Percentiles rank a stretch among this genome's conserved stretches.
phyloP scores from a whole-genome alignment of 2,888 invertebrate species.

The Epinotia bilunana region DNA sequence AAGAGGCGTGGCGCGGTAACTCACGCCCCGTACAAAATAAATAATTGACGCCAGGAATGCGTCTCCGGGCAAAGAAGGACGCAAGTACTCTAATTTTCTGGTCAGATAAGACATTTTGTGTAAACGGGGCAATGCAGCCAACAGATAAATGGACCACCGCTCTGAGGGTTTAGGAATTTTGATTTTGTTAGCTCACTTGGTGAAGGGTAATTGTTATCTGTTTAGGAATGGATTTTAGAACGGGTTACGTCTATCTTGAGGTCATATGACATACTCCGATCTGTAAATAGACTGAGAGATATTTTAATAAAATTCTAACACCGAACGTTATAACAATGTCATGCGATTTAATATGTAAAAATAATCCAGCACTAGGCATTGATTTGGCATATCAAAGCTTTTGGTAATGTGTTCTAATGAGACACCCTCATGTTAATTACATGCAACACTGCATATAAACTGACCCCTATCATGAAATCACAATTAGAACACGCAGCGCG shows the following conservation, averaged over 20 bases:
- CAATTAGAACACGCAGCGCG: too few relatives aligned
- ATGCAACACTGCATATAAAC: too few relatives aligned
- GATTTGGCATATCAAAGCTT: too few relatives aligned
- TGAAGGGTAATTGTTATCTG: conserved; percentile 40
- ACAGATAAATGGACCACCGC: conserved; percentile 46
- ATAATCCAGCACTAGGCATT: too few relatives aligned
- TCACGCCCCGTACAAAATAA: conserved; percentile 82
- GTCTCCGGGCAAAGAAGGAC: conserved; percentile 39
- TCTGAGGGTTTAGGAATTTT: conserved; percentile 39
- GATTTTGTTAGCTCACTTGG: conserved; percentile 41
- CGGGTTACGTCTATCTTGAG: conserved; percentile 16
- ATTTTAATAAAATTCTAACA: neutral
- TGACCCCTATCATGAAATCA: too few relatives aligned
- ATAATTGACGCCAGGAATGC: conserved; percentile 76
- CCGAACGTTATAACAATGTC: too few relatives aligned
- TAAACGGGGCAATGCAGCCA: conserved; percentile 14
- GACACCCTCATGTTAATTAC: too few relatives aligned
- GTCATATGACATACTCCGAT: neutral
- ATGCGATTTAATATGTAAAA: too few relatives aligned
- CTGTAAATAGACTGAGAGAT: neutral
- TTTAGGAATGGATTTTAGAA: conserved; percentile 12
- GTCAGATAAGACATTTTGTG: conserved; percentile 13
- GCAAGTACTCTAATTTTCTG: neutral
- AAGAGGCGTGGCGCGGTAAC: conserved; percentile 80
- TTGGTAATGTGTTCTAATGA: too few relatives aligned